Evolutionary conservation across 1,140 invertebrate genomes (phyloP), one percentile per base, ranked within the genome.

Genomic region (Fopius arisanus): DNA sequence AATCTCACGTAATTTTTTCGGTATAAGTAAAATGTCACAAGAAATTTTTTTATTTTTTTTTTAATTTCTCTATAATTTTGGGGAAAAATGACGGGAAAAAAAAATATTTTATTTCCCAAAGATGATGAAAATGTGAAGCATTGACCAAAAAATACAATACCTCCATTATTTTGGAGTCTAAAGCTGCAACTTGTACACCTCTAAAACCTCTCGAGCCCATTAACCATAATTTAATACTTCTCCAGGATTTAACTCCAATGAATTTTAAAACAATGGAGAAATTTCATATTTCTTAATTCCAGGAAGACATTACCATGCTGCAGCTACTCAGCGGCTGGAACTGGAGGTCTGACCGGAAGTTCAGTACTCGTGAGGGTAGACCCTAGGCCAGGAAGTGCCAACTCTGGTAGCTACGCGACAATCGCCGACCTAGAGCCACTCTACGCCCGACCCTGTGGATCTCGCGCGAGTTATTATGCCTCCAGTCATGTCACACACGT

Each of bases 371-470:
- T 94, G 54, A 90, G 92, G 16, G 87, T 93, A 74, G 92, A 93
- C 83, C 87, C 87, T 71, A 88, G 92, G 74, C 92, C 92, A 67
- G 92, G 91, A 71, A 94, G 92, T 79, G 92, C 91, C n/a, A 90
- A 90, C 80, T 94, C 92, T 67, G 93, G 93, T 73, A 94, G 93
- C 78, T 94, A 94, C 79, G 93, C 93, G 14, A 94, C 93, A 43
- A 94, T 94, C 73, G 93, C 93, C 48, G 94, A 93, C 85, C 89
- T 94, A 78, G 87, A 90, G 75, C 89, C 90, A 63, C 86, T 90
- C 67, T 90, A 90, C 76, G 89, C 90, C 37, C 90, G 88, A 76
- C 89, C 88, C 0, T 90, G 87, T 74, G 87, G 88, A 14, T 90
- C 89, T 28, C 84, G 89, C 69, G 89, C 90, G 21, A 91, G 90